Conservation (phyloP, 2,888 invertebrate genomes). For the Lasioglossum calceatum region DNA sequence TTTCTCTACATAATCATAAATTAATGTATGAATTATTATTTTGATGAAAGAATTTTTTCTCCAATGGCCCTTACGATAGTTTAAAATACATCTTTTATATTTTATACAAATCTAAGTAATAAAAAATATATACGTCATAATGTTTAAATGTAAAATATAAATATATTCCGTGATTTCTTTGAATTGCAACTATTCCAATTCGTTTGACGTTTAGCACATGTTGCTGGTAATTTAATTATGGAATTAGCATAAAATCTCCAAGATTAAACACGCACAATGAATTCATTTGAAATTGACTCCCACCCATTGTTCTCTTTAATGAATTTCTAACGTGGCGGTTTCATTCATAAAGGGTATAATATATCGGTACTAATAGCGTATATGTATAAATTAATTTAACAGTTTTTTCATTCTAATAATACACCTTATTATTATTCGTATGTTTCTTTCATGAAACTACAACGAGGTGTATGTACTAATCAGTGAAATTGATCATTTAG, state of each 20-base stretch:
- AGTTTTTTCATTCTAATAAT: neutral
- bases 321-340: neutral
- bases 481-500: constrained; percentile 6
- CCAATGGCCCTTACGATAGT: neutral
- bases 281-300: neutral
- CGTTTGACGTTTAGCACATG: neutral
- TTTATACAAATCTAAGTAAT: neutral
- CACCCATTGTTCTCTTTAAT: neutral
- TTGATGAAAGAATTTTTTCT: neutral
- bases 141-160: neutral
- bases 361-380: neutral
- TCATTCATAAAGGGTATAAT: neutral
- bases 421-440: neutral
- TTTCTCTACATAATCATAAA: neutral
- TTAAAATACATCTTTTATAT: neutral
- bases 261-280: neutral
- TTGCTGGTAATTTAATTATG: neutral
- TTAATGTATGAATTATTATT: neutral
- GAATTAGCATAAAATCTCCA: neutral
- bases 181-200: neutral
- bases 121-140: neutral
- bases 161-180: neutral
- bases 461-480: neutral
- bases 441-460: neutral
- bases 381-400: neutral